Evolutionary conservation across 2,113 vertebrate genomes (phyloP).

Genomic region (Lophotis ruficrista): DNA sequence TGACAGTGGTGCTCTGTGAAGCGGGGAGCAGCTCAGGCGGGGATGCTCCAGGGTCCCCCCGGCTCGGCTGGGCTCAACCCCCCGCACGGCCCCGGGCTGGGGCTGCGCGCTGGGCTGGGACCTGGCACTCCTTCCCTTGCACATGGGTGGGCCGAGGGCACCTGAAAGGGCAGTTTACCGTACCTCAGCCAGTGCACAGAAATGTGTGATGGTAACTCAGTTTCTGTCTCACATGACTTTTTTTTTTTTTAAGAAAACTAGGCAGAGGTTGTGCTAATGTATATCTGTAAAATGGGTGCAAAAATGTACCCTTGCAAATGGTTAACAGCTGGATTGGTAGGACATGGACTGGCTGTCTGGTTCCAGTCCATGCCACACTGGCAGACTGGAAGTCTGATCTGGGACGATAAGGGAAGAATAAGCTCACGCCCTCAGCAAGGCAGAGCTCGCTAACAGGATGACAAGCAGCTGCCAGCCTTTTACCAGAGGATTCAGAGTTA

Average conservation of each 20-base stretch:
- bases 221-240: accelerated
- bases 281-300: neutral
- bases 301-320: accelerated
- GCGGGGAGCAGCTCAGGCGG: too few species aligned
- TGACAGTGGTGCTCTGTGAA: too few species aligned
- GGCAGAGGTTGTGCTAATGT: too few species aligned
- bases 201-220: accelerated
- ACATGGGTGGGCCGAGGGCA: too few species aligned
- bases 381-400: neutral
- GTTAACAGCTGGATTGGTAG: too few species aligned
- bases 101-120: neutral
- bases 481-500: neutral
- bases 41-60: too few species aligned
- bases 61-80: neutral
- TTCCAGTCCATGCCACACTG: neutral
- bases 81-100: too few species aligned
- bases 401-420: neutral
- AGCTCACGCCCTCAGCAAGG: too few species aligned
- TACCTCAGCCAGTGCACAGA: too few species aligned
- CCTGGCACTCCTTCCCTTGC: accelerated
- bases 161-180: too few species aligned
- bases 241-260: too few species aligned
- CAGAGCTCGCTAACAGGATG: too few species aligned
- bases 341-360: accelerated
- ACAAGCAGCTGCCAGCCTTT: neutral